phyloP scores from a whole-genome alignment of 2,797 vertebrate genomes.

The Triplophysa yarkandensis region DNA sequence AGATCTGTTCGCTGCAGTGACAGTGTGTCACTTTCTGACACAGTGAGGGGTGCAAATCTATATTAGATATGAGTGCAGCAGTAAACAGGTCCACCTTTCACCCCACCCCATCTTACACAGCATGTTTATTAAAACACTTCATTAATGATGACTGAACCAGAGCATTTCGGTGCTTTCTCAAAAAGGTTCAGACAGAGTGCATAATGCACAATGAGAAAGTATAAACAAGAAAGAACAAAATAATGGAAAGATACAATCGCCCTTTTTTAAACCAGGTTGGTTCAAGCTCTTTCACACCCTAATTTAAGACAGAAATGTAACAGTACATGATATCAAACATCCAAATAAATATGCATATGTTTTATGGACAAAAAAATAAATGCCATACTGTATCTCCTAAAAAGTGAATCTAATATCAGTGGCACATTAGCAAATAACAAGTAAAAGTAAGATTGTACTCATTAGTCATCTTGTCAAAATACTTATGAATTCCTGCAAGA shows the following conservation, averaged over 20 bases:
- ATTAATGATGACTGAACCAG: constrained; percentile 61
- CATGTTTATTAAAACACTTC: constrained; percentile 56
- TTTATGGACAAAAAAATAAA: too few species aligned
- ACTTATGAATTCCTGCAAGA: constrained; percentile 36
- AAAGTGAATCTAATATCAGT: too few species aligned
- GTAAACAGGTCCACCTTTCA: constrained; percentile 54
- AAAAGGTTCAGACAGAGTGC: constrained; percentile 60
- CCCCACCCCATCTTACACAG: constrained; percentile 38
- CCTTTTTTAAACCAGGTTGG: constrained; percentile 38
- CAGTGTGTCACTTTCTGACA: constrained; percentile 46
- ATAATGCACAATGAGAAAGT: constrained; percentile 26
- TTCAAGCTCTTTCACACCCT: constrained; percentile 47
- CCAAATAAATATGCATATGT: too few species aligned
- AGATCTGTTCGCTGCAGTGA: constrained; percentile 46
- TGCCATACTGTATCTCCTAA: too few species aligned
- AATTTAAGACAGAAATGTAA: constrained; percentile 26
- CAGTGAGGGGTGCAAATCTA: constrained; percentile 41
- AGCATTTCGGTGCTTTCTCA: constrained; percentile 21
- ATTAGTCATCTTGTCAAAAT: too few species aligned
- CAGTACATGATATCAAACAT: too few species aligned
- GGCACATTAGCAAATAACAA: too few species aligned
- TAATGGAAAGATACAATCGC: constrained; percentile 15
- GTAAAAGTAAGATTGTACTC: too few species aligned
- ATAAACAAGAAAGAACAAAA: constrained; percentile 30
- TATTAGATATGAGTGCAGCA: constrained; percentile 52